Percentiles rank a stretch among this genome's conserved stretches.
phyloP scores from a whole-genome alignment of 1,140 invertebrate genomes.

The Dinoponera quadriceps region DNA sequence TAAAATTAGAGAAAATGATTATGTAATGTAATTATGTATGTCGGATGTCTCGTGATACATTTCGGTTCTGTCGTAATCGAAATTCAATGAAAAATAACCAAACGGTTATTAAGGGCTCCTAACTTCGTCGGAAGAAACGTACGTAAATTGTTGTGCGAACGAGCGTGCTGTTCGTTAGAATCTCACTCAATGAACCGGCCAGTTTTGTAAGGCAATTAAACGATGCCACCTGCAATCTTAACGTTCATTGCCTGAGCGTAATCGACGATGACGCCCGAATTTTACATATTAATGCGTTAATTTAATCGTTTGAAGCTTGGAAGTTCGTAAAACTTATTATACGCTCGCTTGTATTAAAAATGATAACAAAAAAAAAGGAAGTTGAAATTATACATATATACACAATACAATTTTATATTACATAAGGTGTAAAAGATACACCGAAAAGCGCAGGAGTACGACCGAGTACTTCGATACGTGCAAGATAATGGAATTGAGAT shows the following conservation, averaged over 20 bases:
- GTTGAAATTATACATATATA: neutral
- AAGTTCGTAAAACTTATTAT: neutral
- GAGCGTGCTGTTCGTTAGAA: neutral
- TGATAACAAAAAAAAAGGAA: too few relatives aligned
- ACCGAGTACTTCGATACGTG: neutral
- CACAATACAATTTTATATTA: neutral
- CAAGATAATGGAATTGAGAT: neutral
- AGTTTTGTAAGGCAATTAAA: constrained; percentile 14
- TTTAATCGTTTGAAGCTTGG: neutral
- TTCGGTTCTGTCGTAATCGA: too few relatives aligned
- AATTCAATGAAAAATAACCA: too few relatives aligned
- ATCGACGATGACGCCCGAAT: neutral
- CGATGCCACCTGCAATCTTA: neutral
- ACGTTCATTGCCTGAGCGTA: neutral
- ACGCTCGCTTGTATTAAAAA: constrained; percentile 6
- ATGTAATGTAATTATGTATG: too few relatives aligned
- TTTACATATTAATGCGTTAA: constrained; percentile 1
- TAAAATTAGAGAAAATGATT: too few relatives aligned
- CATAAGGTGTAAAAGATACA: neutral
- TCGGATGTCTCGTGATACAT: too few relatives aligned
- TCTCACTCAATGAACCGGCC: constrained; percentile 15
- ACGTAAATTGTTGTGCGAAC: neutral
- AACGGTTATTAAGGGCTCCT: too few relatives aligned
- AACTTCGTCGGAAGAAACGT: constrained; percentile 28
- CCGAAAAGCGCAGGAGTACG: neutral